Percentiles rank a stretch among this genome's conserved stretches.
Evolutionary conservation across 2,113 vertebrate genomes (phyloP).

Genomic region (Neolamprologus devosi): DNA sequence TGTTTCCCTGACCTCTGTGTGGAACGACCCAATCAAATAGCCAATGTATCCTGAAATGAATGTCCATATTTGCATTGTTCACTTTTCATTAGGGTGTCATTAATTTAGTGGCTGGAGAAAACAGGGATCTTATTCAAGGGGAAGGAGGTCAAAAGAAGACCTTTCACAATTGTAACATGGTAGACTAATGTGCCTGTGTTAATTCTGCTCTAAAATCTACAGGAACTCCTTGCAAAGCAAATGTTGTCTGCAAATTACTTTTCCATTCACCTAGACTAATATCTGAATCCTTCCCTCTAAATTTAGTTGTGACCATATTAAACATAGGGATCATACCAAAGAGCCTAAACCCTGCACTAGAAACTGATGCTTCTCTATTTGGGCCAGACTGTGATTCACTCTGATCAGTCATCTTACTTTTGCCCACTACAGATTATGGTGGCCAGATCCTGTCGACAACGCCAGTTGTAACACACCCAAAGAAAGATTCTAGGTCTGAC

Average conservation of each 20-base stretch:
- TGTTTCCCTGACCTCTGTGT: constrained; percentile 62
- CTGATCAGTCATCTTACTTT: neutral
- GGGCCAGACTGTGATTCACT: neutral
- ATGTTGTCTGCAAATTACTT: neutral
- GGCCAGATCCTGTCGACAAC: neutral
- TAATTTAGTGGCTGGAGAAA: neutral
- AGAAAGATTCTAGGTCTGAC: no score
- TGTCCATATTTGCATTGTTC: constrained; percentile 50
- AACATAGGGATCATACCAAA: neutral
- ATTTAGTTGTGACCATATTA: neutral
- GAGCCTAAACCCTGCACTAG: neutral
- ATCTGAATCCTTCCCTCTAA: neutral
- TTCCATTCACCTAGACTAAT: neutral
- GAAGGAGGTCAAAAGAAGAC: neutral
- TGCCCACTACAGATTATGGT: neutral
- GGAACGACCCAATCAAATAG: constrained; percentile 21
- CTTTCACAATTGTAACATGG: neutral
- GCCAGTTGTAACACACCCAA: no score
- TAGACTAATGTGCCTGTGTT: neutral
- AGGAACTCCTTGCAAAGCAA: neutral
- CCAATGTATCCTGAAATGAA: constrained; percentile 50
- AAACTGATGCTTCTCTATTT: neutral
- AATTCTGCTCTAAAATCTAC: neutral
- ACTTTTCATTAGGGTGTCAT: constrained; percentile 14
- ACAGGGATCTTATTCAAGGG: constrained; percentile 1